Conservation (phyloP, 2,888 invertebrate species). For the Serrognathus titanus region DNA sequence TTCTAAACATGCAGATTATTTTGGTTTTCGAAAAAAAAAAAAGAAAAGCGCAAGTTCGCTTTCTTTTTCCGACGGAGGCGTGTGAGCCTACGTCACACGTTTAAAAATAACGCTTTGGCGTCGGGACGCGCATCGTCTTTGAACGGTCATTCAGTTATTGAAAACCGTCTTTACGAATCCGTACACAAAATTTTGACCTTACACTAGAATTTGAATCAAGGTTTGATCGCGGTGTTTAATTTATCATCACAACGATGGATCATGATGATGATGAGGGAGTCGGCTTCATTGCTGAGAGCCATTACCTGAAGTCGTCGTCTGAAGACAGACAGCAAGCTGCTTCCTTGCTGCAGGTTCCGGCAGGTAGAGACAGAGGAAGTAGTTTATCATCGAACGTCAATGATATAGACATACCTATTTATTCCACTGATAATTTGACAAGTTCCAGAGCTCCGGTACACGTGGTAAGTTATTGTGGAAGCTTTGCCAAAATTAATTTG, state of each 20-base stretch:
- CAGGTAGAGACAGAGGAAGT: slow-evolving; percentile 40
- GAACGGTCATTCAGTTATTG: slow-evolving; percentile 14
- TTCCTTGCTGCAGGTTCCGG: slow-evolving; percentile 49
- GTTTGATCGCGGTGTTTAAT: not conserved
- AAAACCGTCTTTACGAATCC: not conserved
- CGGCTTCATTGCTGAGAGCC: slow-evolving; percentile 56
- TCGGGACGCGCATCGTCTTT: slow-evolving; percentile 13
- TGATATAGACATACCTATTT: slow-evolving; percentile 58
- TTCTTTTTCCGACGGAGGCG: not conserved
- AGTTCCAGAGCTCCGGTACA: slow-evolving; percentile 33
- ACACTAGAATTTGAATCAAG: too few species aligned
- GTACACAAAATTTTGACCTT: not conserved
- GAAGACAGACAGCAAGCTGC: slow-evolving; percentile 41
- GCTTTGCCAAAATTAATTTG: not conserved
- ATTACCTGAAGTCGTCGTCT: slow-evolving; percentile 48
- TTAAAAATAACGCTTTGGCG: slow-evolving; percentile 1
- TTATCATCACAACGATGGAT: slow-evolving; percentile 30
- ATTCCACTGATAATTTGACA: slow-evolving; percentile 44
- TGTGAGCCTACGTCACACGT: not conserved
- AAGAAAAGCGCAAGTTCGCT: too few species aligned
- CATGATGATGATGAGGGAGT: slow-evolving; percentile 50
- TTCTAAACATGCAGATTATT: too few species aligned
- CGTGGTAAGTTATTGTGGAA: slow-evolving; percentile 34
- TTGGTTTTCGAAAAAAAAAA: too few species aligned
- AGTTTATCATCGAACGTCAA: slow-evolving; percentile 56